Base-by-base conservation (phyloP, 1,140 invertebrate species). In the Atta texana region DNA sequence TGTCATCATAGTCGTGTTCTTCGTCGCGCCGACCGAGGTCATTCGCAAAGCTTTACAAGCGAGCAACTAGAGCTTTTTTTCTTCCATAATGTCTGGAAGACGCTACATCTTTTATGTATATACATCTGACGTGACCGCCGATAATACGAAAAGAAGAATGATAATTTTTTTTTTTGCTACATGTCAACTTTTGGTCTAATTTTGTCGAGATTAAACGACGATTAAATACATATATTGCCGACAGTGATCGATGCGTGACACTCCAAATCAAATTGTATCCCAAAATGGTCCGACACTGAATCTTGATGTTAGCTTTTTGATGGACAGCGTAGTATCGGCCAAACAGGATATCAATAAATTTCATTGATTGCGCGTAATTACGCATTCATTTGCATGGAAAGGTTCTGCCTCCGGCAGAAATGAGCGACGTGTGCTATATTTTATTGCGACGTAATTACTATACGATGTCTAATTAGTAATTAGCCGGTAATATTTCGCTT, bases 41-140 rank as follows among this genome's bases (percentile, higher is more conserved):
- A 44, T 61, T 34, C 8, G 82, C 39, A 8, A 59, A 21, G 59
- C 57, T 80, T 64, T 75, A 84, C 69, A 39, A 71, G 18, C 82
- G 66, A 80, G 64, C 75, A 91, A 92, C 85, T 91, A 76, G 90
- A 92, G 89, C 91, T 86, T 90, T 91, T 92, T 91, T 72, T n/a
- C 4, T 57, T 24, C 49, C n/a, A 3, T 57, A 89, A 91, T 90
- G 85, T 86, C 75, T 12, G 49, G 39, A 64, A 74, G 55, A 24
- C 63, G 39, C 39, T 44, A 28, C 34, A 81, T 78, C 84, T 91
- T 84, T 86, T 88, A 75, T 69, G n/a, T 24, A 69, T 63, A 68
- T 63, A 68, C 68, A 39, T 24, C 28, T 57, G 24, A 68, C 28
- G 51, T 39, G 59, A 16, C 24, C 77, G 28, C 44, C 51, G 4